Evolutionary conservation across 2,797 vertebrate species (phyloP).

Genomic region (Myoxocephalus aenaeus): DNA sequence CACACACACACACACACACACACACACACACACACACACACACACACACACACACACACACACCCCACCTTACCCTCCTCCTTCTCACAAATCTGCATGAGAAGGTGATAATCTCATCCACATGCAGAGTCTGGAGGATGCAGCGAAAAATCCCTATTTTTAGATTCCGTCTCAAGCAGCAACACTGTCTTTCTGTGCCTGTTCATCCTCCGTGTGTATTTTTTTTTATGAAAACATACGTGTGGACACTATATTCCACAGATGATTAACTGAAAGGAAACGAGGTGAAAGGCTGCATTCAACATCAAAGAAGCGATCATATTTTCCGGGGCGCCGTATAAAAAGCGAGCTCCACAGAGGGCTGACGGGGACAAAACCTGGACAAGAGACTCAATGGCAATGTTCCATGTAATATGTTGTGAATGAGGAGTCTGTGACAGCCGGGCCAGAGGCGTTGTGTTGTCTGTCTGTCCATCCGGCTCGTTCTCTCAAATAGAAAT

Average conservation of each 20-base stretch:
- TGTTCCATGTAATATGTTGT: not conserved
- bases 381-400: conserved; percentile 29
- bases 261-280: conserved; percentile 47
- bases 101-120: conserved; percentile 70
- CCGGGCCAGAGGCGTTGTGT: not conserved
- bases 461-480: not conserved
- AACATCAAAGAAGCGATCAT: conserved; percentile 52
- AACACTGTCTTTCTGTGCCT: conserved; percentile 27
- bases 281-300: conserved; percentile 38
- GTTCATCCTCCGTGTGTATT: conserved; percentile 10
- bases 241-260: conserved; percentile 25
- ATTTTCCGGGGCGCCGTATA: conserved; percentile 34
- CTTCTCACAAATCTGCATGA: conserved; percentile 34
- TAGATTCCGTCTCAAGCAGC: conserved; percentile 47
- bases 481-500: too few relatives aligned
- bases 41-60: not conserved
- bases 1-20: not conserved
- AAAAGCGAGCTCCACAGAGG: conserved; percentile 2
- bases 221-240: conserved; percentile 26
- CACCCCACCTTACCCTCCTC: not conserved
- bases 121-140: conserved; percentile 50
- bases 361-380: conserved; percentile 11
- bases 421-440: conserved; percentile 5
- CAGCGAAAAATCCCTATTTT: conserved; percentile 63
- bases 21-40: not conserved